Percentiles rank a stretch among this genome's conserved stretches.
These are phyloP conservation scores for Pissodes strobi DNA, from an alignment of 1,140 invertebrate genomes.

Conservation along the genomic window DNA sequence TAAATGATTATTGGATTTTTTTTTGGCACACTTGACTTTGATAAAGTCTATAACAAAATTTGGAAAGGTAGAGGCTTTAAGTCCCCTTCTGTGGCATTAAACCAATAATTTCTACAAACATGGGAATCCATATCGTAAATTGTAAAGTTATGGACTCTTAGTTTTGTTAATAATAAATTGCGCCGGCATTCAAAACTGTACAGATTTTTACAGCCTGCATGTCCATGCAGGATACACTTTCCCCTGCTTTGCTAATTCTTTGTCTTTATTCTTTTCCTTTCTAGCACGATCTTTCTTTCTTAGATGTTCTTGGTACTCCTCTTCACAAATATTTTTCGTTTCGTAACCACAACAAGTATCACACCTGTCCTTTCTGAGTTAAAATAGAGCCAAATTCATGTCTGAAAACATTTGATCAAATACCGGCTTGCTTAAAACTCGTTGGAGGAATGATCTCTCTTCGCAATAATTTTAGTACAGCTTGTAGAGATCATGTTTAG, in stretches of 20 bases:
- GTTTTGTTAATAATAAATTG: conserved; percentile 57
- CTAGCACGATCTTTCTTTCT: conserved; percentile 36
- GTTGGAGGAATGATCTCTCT: too few relatives aligned
- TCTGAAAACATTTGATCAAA: conserved; percentile 34
- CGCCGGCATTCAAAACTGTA: conserved; percentile 51
- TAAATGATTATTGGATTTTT: background rate
- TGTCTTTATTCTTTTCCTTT: conserved; percentile 42
- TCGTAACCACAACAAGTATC: conserved; percentile 40
- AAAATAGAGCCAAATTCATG: conserved; percentile 35
- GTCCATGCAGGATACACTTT: conserved; percentile 47
- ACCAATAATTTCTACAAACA: too few relatives aligned
- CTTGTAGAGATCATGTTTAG: too few relatives aligned
- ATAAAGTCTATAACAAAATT: conserved; percentile 28
- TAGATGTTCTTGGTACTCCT: conserved; percentile 38
- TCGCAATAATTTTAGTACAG: too few relatives aligned
- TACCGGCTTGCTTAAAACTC: too few relatives aligned
- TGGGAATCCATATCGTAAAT: too few relatives aligned
- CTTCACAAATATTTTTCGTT: conserved; percentile 28
- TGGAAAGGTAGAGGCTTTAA: conserved; percentile 53
- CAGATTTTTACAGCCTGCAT: conserved; percentile 53
- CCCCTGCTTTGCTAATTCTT: conserved; percentile 26
- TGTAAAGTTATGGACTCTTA: conserved; percentile 56
- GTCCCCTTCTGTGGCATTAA: too few relatives aligned
- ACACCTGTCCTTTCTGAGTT: conserved; percentile 44
- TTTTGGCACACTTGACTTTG: conserved; percentile 1